Evolutionary conservation across 2,888 invertebrate species (phyloP), one percentile per base, ranked within the genome.

Genomic region (Ectemnius cavifrons): DNA sequence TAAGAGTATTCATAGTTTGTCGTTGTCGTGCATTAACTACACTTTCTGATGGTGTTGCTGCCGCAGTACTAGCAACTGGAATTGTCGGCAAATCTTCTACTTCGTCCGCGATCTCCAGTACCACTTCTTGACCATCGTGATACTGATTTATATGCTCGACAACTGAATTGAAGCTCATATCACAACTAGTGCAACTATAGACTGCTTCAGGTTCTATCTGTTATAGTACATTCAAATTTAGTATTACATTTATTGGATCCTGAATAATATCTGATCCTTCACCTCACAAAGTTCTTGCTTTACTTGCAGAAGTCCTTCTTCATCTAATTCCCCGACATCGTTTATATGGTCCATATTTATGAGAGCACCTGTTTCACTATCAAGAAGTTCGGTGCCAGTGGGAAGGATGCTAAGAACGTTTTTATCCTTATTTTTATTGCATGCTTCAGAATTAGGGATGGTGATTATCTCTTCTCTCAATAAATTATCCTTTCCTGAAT

Each of bases 111-210:
- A 91, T 94, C 92, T 94, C 94, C 70, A 95, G 91, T 61, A 94
- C 92, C 67, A 95, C 94, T 89, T 95, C 94, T 85, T 95, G 94
- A 63, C 94, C 94, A 85, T 92, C 93, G 84, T 95, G 95, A 84
- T 92, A 94, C 77, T 93, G 92, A 74, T 93, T 92, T 81, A 95
- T 93, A 85, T 95, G 95, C 1, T 94, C 94, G 73, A 94, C 89
- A 4, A 95, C 93, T 0, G 94, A 94, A 45, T 92, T 91, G 84
- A 95, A 95, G 67, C 93, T 93, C 66, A 94, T 92, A 1, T 93
- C 92, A 84, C 95, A 95, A 70, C 93, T 93, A 74, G 94, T 94
- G 83, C 95, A 95, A 78, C 92, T 93, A 88, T 94, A 95, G 28
- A 93, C 84, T 72, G 92, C 93, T 62, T 92, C 89, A 13, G 86